These are phyloP conservation scores for Drosophila burlai DNA, from an alignment of 1,140 invertebrate species.

Conservation along the genomic window DNA sequence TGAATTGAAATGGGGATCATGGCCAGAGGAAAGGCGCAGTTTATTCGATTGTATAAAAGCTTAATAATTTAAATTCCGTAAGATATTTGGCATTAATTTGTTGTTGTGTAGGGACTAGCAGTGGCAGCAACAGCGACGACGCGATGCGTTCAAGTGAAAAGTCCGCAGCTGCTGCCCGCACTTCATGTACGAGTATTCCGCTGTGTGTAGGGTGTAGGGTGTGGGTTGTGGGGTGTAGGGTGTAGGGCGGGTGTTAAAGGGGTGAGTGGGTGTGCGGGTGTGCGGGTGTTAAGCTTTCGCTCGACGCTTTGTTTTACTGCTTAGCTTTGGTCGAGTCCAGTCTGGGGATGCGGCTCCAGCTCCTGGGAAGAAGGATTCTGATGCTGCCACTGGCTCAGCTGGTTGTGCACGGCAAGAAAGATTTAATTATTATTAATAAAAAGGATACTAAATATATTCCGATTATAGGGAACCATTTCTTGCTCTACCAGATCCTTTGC, in stretches of 20 bases:
- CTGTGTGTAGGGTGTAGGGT: slow-evolving; percentile 4
- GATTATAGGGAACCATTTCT: too few species aligned
- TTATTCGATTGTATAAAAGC: too few species aligned
- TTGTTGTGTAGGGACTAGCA: background rate
- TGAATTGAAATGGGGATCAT: background rate
- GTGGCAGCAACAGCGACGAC: background rate
- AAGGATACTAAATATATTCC: background rate
- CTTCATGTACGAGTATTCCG: slow-evolving; percentile 31
- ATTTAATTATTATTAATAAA: background rate
- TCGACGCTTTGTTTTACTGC: slow-evolving; percentile 76
- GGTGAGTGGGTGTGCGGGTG: slow-evolving; percentile 10
- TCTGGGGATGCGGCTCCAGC: slow-evolving; percentile 25
- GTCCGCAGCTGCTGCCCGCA: slow-evolving; percentile 60
- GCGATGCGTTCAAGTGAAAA: slow-evolving; percentile 59
- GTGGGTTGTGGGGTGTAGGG: background rate
- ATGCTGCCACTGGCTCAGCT: slow-evolving; percentile 29
- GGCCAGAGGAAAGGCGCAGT: too few species aligned
- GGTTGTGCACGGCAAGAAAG: slow-evolving; percentile 1
- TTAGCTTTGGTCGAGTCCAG: slow-evolving; percentile 66
- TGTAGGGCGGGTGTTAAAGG: background rate
- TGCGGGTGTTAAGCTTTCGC: slow-evolving; percentile 65
- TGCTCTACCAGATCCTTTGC: too few species aligned
- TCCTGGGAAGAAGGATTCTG: slow-evolving; percentile 12
- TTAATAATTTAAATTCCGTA: background rate
- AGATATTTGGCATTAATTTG: background rate